phyloP scores from a whole-genome alignment of 2,888 invertebrate species.

The Drosophila meridiana region DNA sequence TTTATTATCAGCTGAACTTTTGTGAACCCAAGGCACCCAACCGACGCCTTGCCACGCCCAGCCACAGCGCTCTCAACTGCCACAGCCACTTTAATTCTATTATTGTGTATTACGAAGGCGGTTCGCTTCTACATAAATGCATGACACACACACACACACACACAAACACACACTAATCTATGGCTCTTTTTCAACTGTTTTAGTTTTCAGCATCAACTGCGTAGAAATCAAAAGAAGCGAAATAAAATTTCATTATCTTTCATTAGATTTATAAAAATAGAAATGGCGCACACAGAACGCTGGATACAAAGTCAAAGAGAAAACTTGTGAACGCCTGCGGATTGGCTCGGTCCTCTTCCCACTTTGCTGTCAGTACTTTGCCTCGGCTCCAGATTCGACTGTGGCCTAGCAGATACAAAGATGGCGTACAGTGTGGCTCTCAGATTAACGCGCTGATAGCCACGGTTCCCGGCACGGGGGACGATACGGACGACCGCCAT shows the following conservation, averaged over 20 bases:
- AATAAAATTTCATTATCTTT: constrained; percentile 80
- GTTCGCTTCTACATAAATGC: constrained; percentile 10
- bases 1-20: constrained; percentile 81
- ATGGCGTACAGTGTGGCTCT: constrained; percentile 57
- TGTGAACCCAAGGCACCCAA: constrained; percentile 48
- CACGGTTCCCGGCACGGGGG: constrained; percentile 58
- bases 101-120: constrained; percentile 66
- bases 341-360: constrained; percentile 36
- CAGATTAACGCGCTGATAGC: constrained; percentile 76
- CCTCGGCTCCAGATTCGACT: constrained; percentile 32
- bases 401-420: constrained; percentile 53
- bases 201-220: constrained; percentile 69
- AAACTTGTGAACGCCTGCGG: constrained; percentile 63
- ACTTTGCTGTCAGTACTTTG: constrained; percentile 14
- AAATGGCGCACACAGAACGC: constrained; percentile 47
- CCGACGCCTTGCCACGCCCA: constrained; percentile 4
- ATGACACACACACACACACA: constrained; percentile 8
- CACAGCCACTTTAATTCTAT: constrained; percentile 77
- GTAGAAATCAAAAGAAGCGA: constrained; percentile 73
- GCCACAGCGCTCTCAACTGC: constrained; percentile 19
- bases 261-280: constrained; percentile 80
- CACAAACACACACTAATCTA: constrained; percentile 28
- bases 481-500: constrained; percentile 22
- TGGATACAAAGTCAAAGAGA: constrained; percentile 59
- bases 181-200: constrained; percentile 68